Conservation (phyloP, 1,140 invertebrate genomes). For the Solen grandis region DNA sequence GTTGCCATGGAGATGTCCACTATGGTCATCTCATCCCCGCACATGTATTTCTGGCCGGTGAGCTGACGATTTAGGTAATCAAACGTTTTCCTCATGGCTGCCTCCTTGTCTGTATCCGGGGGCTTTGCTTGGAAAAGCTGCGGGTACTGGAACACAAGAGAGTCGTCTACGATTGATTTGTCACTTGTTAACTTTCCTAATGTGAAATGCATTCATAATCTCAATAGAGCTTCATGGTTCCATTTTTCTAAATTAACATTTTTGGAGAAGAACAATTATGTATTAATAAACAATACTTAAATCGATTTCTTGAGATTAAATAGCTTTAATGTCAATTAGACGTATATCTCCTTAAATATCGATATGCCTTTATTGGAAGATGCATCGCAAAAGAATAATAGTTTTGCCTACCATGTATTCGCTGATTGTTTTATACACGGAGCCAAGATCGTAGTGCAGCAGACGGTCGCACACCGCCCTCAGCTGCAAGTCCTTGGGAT, state of each 20-base stretch:
- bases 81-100: constrained; percentile 58
- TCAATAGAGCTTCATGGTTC: too few species aligned
- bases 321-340: too few species aligned
- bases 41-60: constrained; percentile 59
- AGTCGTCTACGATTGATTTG: too few species aligned
- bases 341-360: too few species aligned
- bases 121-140: constrained; percentile 62
- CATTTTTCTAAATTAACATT: too few species aligned
- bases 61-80: constrained; percentile 59
- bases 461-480: constrained; percentile 73
- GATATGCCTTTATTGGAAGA: too few species aligned
- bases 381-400: too few species aligned
- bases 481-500: constrained; percentile 73
- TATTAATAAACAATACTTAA: too few species aligned
- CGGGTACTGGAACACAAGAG: constrained; percentile 54
- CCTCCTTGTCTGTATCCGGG: constrained; percentile 60
- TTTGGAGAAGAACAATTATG: too few species aligned
- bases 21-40: constrained; percentile 61
- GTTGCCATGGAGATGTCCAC: constrained; percentile 63
- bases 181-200: not conserved
- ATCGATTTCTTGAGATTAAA: too few species aligned
- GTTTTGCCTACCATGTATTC: constrained; percentile 60
- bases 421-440: constrained; percentile 59
- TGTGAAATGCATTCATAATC: not conserved
- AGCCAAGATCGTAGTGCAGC: constrained; percentile 74